Percentiles rank a stretch among this genome's conserved stretches.
phyloP scores from a whole-genome alignment of 1,140 invertebrate genomes.

The Drosophila kanapiae region DNA sequence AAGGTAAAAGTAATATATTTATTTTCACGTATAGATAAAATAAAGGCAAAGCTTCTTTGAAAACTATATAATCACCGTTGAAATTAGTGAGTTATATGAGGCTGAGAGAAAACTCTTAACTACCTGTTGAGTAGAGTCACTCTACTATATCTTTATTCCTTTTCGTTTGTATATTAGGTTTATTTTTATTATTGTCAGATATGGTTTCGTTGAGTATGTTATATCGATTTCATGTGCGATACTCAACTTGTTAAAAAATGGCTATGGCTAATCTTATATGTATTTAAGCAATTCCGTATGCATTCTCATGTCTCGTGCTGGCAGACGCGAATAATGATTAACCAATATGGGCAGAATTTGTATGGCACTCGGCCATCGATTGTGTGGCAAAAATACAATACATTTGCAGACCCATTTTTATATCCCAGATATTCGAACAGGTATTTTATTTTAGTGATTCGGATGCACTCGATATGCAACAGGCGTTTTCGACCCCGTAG shows the following conservation, averaged over 20 bases:
- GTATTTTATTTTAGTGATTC: neutral
- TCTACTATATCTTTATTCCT: neutral
- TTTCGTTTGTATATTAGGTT: neutral
- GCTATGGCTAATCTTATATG: slow-evolving; percentile 2
- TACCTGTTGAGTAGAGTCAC: neutral
- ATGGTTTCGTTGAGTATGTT: too few species aligned
- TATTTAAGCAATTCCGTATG: slow-evolving; percentile 4
- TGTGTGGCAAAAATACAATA: slow-evolving; percentile 27
- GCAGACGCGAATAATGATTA: slow-evolving; percentile 18
- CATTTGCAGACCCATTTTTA: slow-evolving; percentile 9
- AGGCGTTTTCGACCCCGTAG: neutral
- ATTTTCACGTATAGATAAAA: too few species aligned
- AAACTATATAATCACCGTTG: too few species aligned
- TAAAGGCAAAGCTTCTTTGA: too few species aligned
- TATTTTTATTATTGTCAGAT: neutral
- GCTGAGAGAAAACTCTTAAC: neutral
- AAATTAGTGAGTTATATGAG: too few species aligned
- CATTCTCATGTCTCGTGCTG: slow-evolving; percentile 8
- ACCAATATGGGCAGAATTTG: slow-evolving; percentile 31
- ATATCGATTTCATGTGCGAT: slow-evolving; percentile 1
- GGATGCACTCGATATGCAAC: neutral
- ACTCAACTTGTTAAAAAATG: slow-evolving; percentile 9
- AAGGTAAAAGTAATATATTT: too few species aligned
- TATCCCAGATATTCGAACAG: neutral
- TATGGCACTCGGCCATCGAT: slow-evolving; percentile 6